Conservation (phyloP, 2,113 vertebrate species). For the Thomomys bottae region DNA sequence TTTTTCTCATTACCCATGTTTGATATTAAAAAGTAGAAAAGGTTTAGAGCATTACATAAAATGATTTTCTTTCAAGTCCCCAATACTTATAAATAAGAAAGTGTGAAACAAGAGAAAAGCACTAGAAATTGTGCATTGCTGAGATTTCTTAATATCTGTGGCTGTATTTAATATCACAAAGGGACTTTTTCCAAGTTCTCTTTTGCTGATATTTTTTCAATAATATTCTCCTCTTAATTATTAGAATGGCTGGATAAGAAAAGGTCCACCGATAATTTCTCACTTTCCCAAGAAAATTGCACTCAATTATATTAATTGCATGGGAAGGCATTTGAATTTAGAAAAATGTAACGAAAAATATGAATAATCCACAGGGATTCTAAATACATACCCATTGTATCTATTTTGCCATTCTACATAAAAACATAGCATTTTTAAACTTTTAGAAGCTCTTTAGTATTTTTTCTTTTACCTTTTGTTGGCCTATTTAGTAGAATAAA, state of each 20-base stretch:
- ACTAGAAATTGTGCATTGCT: neutral
- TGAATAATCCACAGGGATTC: neutral
- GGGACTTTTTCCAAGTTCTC: neutral
- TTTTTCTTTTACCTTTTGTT: neutral
- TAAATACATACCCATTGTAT: neutral
- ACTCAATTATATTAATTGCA: neutral
- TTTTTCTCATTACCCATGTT: conserved; percentile 31
- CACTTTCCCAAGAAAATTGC: neutral
- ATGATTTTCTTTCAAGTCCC: conserved; percentile 33
- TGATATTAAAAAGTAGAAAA: neutral
- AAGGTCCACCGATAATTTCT: neutral
- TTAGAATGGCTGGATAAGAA: neutral
- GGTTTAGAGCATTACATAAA: neutral
- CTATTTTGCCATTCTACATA: neutral
- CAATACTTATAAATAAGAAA: conserved; percentile 41
- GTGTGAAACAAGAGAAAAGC: neutral
- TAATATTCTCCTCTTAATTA: neutral
- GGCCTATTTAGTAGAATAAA: no score
- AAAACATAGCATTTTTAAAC: neutral
- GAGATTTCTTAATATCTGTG: conserved; percentile 10
- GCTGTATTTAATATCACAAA: neutral
- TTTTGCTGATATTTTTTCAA: neutral
- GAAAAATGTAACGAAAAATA: conserved; percentile 3
- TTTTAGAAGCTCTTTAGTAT: neutral
- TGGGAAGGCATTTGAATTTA: neutral